phyloP scores from a whole-genome alignment of 2,797 vertebrate species.

The Eleutherodactylus coqui region DNA sequence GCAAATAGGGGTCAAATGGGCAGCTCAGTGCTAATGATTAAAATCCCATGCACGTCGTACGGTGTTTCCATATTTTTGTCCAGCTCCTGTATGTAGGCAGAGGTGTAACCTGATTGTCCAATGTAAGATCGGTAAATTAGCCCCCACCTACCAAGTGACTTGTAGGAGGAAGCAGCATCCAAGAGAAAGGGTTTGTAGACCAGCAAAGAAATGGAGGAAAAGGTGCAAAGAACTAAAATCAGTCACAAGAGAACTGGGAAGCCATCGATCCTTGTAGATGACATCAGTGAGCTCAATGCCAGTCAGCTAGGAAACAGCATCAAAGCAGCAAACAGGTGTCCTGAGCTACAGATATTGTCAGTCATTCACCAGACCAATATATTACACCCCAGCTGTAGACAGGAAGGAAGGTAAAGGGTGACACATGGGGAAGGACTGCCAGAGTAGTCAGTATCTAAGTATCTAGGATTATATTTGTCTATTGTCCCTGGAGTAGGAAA shows the following conservation, averaged over 20 bases:
- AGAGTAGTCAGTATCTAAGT: not conserved
- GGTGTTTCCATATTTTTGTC: no score
- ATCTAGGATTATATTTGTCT: not conserved
- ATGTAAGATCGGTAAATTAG: no score
- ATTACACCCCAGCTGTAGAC: not conserved
- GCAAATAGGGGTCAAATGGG: no score
- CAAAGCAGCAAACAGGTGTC: not conserved
- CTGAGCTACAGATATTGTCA: not conserved
- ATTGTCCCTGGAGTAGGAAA: not conserved
- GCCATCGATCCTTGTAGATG: not conserved
- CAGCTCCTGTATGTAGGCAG: no score
- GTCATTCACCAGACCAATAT: not conserved
- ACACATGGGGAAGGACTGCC: not conserved
- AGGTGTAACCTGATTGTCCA: no score
- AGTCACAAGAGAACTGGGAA: not conserved
- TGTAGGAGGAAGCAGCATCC: not conserved
- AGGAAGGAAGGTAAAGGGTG: conserved; percentile 22
- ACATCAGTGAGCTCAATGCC: not conserved
- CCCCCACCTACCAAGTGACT: not conserved
- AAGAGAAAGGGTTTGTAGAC: not conserved
- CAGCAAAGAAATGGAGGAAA: not conserved
- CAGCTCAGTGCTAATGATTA: no score
- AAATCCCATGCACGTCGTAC: no score
- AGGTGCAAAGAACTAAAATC: not conserved
- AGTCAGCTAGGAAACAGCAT: not conserved